Conservation (phyloP, 2,797 vertebrate genomes). For the Anabacerthia variegaticeps region DNA sequence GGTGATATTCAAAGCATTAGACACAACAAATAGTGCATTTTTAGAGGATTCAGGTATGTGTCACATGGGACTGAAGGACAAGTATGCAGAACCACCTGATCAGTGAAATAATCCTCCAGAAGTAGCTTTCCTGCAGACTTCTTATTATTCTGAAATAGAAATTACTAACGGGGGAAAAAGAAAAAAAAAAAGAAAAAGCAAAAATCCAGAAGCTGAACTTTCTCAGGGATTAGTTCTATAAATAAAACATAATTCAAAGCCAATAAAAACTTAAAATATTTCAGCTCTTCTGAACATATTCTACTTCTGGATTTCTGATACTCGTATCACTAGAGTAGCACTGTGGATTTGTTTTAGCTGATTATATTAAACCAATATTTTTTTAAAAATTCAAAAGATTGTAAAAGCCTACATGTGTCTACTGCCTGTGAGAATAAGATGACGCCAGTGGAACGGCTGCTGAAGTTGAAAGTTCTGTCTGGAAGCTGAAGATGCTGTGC, state of each 20-base stretch:
- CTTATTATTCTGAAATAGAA: constrained; percentile 2
- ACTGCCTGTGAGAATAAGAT: background rate
- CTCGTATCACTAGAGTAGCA: background rate
- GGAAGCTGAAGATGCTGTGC: background rate
- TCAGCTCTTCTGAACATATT: background rate
- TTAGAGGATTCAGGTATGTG: constrained; percentile 18
- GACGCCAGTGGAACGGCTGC: background rate
- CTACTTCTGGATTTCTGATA: background rate
- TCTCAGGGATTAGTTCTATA: background rate
- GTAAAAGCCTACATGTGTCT: background rate
- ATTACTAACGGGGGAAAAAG: background rate
- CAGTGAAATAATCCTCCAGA: constrained; percentile 36
- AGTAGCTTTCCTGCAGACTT: background rate
- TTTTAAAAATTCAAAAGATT: background rate
- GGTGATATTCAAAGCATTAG: background rate
- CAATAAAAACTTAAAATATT: background rate
- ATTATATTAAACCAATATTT: background rate
- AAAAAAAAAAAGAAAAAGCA: fast-evolving
- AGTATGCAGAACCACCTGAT: background rate
- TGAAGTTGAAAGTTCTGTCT: background rate
- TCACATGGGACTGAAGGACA: constrained; percentile 34
- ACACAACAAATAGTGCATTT: constrained; percentile 7
- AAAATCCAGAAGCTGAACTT: background rate
- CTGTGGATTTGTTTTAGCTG: background rate
- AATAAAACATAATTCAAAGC: background rate